Evolutionary conservation across 2,888 invertebrate genomes (phyloP).

Genomic region (Mesodorylaimus sp.): DNA sequence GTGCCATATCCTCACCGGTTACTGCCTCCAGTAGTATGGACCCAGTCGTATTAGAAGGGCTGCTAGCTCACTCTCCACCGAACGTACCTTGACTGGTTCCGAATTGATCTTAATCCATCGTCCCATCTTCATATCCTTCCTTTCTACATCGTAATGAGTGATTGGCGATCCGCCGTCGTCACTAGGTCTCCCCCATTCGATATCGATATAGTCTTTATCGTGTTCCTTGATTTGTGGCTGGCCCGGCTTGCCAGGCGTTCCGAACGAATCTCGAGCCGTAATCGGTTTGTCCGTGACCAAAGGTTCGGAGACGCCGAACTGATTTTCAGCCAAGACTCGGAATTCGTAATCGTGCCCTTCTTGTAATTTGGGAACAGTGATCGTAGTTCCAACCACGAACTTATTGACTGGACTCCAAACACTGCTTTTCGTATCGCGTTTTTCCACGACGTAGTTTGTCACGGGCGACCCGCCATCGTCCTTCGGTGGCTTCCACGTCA

Average conservation of each 20-base stretch:
- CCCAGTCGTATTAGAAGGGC: no score
- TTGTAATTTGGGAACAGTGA: slow-evolving; percentile 57
- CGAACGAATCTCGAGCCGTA: slow-evolving; percentile 75
- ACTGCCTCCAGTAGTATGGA: no score
- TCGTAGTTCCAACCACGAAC: slow-evolving; percentile 47
- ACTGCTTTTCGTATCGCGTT: slow-evolving; percentile 75
- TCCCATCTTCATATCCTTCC: slow-evolving; percentile 64
- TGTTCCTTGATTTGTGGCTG: slow-evolving; percentile 77
- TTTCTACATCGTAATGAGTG: slow-evolving; percentile 74
- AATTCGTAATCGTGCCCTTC: slow-evolving; percentile 94
- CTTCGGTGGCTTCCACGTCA: slow-evolving; percentile 83
- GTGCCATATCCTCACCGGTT: no score
- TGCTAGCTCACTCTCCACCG: no score
- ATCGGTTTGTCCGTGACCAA: slow-evolving; percentile 61
- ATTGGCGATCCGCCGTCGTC: slow-evolving; percentile 91
- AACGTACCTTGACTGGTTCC: slow-evolving; percentile 47
- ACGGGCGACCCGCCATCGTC: slow-evolving; percentile 87
- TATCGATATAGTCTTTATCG: slow-evolving; percentile 81
- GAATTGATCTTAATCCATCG: slow-evolving; percentile 83
- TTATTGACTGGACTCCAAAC: slow-evolving; percentile 91
- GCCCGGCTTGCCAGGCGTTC: slow-evolving; percentile 75
- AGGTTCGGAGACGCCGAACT: slow-evolving; percentile 78
- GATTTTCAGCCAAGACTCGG: slow-evolving; percentile 77
- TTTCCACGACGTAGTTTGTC: slow-evolving; percentile 79
- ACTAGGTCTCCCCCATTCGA: slow-evolving; percentile 82